These are phyloP conservation scores for Melanargia galathea DNA, from an alignment of 2,888 invertebrate species.

Conservation along the genomic window DNA sequence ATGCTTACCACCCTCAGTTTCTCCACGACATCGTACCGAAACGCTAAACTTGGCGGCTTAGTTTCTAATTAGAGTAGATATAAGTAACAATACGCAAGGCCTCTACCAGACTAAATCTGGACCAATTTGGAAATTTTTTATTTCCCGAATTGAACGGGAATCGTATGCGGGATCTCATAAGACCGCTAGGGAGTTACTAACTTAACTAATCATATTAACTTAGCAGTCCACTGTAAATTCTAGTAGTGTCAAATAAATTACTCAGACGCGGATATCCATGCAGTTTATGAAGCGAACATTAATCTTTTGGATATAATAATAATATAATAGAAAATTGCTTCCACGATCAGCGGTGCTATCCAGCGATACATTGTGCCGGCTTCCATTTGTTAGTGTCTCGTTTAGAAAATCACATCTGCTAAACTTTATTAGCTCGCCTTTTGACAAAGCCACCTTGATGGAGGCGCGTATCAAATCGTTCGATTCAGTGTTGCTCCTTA, in stretches of 20 bases:
- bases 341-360: slow-evolving; percentile 53
- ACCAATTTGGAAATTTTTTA: neutral
- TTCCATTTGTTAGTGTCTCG: slow-evolving; percentile 78
- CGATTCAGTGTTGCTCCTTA: slow-evolving; percentile 75
- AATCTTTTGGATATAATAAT: slow-evolving; percentile 43
- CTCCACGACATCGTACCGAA: too few relatives aligned
- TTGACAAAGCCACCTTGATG: slow-evolving; percentile 77
- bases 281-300: slow-evolving; percentile 37
- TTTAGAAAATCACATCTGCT: slow-evolving; percentile 81
- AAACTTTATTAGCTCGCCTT: slow-evolving; percentile 77
- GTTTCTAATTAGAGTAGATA: too few relatives aligned
- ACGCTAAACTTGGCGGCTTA: too few relatives aligned
- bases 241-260: slow-evolving; percentile 32
- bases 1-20: too few relatives aligned
- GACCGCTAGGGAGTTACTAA: neutral
- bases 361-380: slow-evolving; percentile 47
- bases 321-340: slow-evolving; percentile 45
- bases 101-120: too few relatives aligned
- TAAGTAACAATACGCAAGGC: too few relatives aligned
- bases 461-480: slow-evolving; percentile 80
- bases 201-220: neutral
- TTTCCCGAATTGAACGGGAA: neutral
- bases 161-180: neutral
- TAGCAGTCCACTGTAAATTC: neutral
- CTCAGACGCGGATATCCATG: slow-evolving; percentile 34